Evolutionary conservation across 2,888 invertebrate genomes (phyloP).

Genomic region (Cinara cedri): DNA sequence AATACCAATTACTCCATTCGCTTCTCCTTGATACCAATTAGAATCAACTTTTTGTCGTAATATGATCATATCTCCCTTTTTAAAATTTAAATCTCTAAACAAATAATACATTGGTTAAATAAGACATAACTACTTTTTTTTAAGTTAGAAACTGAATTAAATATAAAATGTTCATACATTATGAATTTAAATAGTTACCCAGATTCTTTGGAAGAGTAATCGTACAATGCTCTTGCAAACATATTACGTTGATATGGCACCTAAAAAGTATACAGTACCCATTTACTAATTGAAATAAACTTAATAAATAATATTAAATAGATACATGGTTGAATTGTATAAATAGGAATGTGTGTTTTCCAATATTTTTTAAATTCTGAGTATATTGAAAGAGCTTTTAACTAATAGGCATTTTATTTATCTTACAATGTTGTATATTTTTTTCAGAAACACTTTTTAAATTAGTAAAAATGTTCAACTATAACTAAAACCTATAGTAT

Average conservation of each 20-base stretch:
- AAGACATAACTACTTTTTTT: neutral
- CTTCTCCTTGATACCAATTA: constrained; percentile 87
- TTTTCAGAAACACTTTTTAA: too few relatives aligned
- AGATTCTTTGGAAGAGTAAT: constrained; percentile 82
- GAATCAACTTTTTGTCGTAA: constrained; percentile 80
- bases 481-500: too few relatives aligned
- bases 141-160: neutral
- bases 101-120: constrained; percentile 59
- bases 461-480: too few relatives aligned
- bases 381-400: too few relatives aligned
- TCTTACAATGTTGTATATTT: too few relatives aligned
- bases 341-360: too few relatives aligned
- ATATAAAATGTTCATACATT: constrained; percentile 33
- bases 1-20: constrained; percentile 77
- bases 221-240: constrained; percentile 88
- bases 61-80: constrained; percentile 82
- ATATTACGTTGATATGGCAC: constrained; percentile 68
- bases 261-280: constrained; percentile 39
- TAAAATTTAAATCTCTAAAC: constrained; percentile 79
- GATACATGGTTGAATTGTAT: neutral
- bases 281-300: neutral
- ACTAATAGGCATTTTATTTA: too few relatives aligned
- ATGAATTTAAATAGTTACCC: constrained; percentile 67
- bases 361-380: too few relatives aligned
- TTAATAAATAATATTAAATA: neutral